Conservation (phyloP, 2,797 vertebrate genomes). For the Diceros bicornis region DNA sequence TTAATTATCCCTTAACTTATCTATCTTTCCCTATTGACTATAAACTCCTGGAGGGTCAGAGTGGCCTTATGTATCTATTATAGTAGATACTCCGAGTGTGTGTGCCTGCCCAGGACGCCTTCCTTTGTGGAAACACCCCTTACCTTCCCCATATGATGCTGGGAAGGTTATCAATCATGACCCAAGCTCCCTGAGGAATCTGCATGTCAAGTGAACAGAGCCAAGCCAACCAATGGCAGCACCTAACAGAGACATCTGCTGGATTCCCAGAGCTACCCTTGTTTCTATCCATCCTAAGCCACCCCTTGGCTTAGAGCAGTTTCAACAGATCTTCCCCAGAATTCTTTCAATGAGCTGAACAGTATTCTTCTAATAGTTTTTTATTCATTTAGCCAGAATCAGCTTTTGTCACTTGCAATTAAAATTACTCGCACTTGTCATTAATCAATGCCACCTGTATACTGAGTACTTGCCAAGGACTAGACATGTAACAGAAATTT, state of each 20-base stretch:
- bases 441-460: neutral
- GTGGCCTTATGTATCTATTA: neutral
- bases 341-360: neutral
- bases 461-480: neutral
- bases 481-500: neutral
- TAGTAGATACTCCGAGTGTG: neutral
- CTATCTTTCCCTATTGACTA: neutral
- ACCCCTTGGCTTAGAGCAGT: neutral
- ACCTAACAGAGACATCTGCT: neutral
- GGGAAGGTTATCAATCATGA: neutral
- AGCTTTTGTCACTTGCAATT: neutral
- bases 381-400: neutral
- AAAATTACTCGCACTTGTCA: neutral
- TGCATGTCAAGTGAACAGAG: neutral
- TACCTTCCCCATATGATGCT: neutral
- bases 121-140: neutral
- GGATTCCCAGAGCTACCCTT: neutral
- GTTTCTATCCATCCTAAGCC: neutral
- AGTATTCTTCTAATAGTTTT: neutral
- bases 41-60: neutral
- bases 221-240: accelerated
- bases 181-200: neutral
- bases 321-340: neutral
- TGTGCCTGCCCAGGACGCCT: neutral
- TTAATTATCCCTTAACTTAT: neutral